A percentile compares a stretch with the other conserved stretches of the same genome.
Conservation (phyloP, 2,888 invertebrate species). For the Drosophila helvetica region DNA sequence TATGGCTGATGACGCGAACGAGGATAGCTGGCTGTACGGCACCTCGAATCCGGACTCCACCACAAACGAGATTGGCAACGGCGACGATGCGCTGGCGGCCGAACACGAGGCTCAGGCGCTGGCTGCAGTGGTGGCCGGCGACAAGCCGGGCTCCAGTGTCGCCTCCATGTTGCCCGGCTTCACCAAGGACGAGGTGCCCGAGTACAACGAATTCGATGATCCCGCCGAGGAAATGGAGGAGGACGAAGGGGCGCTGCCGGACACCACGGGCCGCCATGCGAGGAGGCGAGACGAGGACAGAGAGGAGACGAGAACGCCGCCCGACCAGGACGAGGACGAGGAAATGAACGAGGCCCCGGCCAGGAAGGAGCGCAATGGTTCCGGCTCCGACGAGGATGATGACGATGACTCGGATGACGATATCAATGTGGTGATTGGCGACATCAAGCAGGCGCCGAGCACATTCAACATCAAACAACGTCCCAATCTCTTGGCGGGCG, state of each 20-base stretch:
- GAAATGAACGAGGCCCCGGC: conserved; percentile 48
- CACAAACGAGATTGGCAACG: conserved; percentile 75
- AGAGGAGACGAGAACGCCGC: conserved; percentile 23
- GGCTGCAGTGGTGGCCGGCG: conserved; percentile 55
- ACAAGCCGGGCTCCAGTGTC: conserved; percentile 43
- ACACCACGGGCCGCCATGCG: conserved; percentile 61
- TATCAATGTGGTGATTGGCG: conserved; percentile 96
- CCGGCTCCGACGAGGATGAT: conserved; percentile 75
- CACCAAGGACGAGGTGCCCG: conserved; percentile 63
- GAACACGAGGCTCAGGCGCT: conserved; percentile 64
- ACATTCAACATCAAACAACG: conserved; percentile 90
- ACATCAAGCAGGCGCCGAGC: conserved; percentile 89
- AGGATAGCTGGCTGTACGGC: conserved; percentile 95
- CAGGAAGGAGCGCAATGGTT: conserved; percentile 61
- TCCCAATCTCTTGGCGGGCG: conserved; percentile 84
- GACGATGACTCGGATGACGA: conserved; percentile 89
- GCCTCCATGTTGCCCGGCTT: conserved; percentile 26
- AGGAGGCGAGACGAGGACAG: conserved; percentile 21
- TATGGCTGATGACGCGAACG: conserved; percentile 89
- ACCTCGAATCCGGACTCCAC: conserved; percentile 87
- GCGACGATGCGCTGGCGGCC: conserved; percentile 60
- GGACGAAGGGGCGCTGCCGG: conserved; percentile 78
- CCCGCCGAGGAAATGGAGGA: conserved; percentile 83
- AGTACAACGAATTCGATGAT: conserved; percentile 80
- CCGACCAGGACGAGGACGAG: conserved; percentile 44